Percentiles rank a stretch among this genome's conserved stretches.
These are phyloP conservation scores for Melanotaenia maccullochi DNA, from an alignment of 2,797 vertebrate species.

Conservation along the genomic window DNA sequence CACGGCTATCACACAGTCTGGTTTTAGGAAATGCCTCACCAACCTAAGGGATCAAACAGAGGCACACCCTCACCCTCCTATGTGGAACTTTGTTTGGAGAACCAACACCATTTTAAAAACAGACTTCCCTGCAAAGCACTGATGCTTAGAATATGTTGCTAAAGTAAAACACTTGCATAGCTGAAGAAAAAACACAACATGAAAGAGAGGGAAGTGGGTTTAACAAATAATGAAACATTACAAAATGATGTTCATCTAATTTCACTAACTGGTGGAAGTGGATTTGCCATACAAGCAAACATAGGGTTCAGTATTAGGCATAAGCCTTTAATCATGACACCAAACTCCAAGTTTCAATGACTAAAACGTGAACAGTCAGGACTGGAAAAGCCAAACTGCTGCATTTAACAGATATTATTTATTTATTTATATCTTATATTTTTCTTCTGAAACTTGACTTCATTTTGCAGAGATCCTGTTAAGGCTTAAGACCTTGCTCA, in stretches of 20 bases:
- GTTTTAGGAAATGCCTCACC: conserved; percentile 29
- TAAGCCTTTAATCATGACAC: not conserved
- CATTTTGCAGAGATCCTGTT: not conserved
- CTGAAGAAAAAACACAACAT: not conserved
- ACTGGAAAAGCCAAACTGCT: no score
- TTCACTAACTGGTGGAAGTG: not conserved
- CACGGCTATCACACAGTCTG: conserved; percentile 21
- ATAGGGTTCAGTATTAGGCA: not conserved
- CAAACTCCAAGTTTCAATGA: not conserved
- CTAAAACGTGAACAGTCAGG: no score
- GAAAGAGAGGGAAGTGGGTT: no score
- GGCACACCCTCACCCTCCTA: not conserved
- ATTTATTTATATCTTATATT: not conserved
- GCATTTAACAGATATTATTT: no score
- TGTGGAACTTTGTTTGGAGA: no score
- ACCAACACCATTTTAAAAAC: not conserved
- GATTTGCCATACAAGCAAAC: not conserved
- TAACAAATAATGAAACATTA: not conserved
- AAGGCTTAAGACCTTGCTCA: conserved; percentile 8
- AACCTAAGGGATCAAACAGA: conserved; percentile 17
- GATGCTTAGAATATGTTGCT: not conserved
- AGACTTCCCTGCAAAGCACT: not conserved
- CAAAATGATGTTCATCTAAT: not conserved
- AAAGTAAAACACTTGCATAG: not conserved
- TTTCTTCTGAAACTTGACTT: not conserved